Evolutionary conservation across 92 coral and sea anemone species (phyloP), one percentile per base, ranked within the genome.

Genomic region (Epizoanthus stellaris): DNA sequence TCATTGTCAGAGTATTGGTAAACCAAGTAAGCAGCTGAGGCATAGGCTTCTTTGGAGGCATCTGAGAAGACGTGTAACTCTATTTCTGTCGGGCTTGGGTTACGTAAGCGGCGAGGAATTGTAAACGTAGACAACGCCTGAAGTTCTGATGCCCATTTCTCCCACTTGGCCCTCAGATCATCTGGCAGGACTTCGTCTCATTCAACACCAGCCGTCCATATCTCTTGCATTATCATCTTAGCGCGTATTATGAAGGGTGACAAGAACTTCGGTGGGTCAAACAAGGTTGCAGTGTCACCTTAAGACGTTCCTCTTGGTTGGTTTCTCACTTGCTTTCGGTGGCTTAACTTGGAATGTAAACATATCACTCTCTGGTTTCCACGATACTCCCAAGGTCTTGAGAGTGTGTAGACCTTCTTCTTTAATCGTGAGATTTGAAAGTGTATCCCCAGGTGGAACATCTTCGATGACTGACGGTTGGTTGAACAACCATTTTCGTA

Each of bases 191-290:
- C 58, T 14, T 71, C 10, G 58, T 71, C 9, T 56, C 58, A 71
- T 3, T 71, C 58, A 42, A 71, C 17, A 57, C 76, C 76, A 14
- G 76, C 60, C 3, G 76, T 45, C 60, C 34, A 71, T 16, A 71
- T 71, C 13, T 71, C 60, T 64, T 85, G 74, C 82, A 91, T 85
- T 3, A 91, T 79, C 19, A 91, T 65, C 71, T 80, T 85, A 0
- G 94, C 88, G 80, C 85, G n/a, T 8, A 91, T 69, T 21, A 80
- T 77, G 72, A 85, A 85, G 9, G 76, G 91, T 6, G 88, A 69
- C 62, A 91, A 40, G 43, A 85, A 70, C 76, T 88, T 88, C 8
- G 69, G 80, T 5, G 90, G 93, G 81, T 87, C 91, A 70, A 75
- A 90, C 64, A 90, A 38, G 61, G 76, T 76, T 49, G 89, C 90